Percentiles rank a stretch among this genome's conserved stretches.
These are phyloP conservation scores for Vanacampus margaritifer DNA, from an alignment of 2,113 vertebrate genomes.

Conservation along the genomic window DNA sequence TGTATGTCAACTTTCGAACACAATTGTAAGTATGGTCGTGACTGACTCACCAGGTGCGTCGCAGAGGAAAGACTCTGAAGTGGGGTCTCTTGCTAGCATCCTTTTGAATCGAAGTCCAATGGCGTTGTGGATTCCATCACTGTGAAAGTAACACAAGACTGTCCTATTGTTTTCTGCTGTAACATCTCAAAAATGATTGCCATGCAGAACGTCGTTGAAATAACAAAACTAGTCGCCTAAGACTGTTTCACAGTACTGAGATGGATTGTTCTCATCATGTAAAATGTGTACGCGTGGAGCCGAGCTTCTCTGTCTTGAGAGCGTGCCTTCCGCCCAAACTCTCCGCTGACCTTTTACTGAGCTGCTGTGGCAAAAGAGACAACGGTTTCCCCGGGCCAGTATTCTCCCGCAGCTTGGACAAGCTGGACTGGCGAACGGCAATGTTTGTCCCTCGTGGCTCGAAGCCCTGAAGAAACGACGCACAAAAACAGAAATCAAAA, in stretches of 20 bases:
- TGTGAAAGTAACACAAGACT: slow-evolving; percentile 14
- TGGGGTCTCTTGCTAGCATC: slow-evolving; percentile 81
- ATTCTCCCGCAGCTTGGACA: slow-evolving; percentile 80
- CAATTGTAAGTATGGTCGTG: not conserved
- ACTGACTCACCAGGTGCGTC: slow-evolving; percentile 78
- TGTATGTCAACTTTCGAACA: too few species aligned
- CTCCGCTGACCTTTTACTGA: slow-evolving; percentile 60
- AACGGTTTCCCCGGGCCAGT: slow-evolving; percentile 84
- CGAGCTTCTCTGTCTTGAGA: not conserved
- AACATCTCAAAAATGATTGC: not conserved
- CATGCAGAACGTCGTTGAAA: not conserved
- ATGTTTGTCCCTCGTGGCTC: slow-evolving; percentile 90
- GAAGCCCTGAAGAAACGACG: slow-evolving; percentile 78
- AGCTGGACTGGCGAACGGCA: slow-evolving; percentile 80
- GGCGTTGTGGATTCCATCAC: slow-evolving; percentile 33
- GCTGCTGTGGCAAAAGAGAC: slow-evolving; percentile 75
- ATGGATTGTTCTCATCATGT: not conserved
- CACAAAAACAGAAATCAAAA: slow-evolving; percentile 27
- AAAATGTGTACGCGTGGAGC: not conserved
- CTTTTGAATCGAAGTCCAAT: slow-evolving; percentile 70
- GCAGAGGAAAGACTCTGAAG: slow-evolving; percentile 85
- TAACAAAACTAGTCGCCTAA: not conserved
- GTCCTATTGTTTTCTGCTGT: not conserved
- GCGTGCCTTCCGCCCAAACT: slow-evolving; percentile 60
- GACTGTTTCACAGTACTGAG: not conserved